Conservation (phyloP, 2,113 vertebrate species). For the Hyperopisus bebe region DNA sequence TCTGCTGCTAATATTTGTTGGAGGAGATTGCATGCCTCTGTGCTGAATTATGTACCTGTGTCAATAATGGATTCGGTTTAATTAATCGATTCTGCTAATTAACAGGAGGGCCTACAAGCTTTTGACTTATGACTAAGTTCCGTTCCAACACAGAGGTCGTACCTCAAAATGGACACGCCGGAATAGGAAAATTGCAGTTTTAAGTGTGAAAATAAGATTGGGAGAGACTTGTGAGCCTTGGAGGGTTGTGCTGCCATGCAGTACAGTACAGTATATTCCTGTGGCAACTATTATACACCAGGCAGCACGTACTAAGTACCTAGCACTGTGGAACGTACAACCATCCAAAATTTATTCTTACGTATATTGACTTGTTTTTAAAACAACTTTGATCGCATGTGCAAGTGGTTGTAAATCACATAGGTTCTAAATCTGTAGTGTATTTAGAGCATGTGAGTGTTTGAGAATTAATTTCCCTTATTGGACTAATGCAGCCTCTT, state of each 20-base stretch:
- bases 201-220: neutral
- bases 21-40: neutral
- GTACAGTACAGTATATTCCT: neutral
- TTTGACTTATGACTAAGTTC: neutral
- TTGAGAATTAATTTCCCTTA: neutral
- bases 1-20: neutral
- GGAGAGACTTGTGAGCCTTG: neutral
- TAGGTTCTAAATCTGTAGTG: neutral
- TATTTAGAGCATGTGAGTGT: neutral
- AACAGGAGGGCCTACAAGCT: neutral
- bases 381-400: neutral
- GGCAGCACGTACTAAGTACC: neutral
- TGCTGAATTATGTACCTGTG: neutral
- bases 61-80: neutral
- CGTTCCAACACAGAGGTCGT: neutral
- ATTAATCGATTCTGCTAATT: neutral
- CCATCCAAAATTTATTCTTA: neutral
- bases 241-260: neutral
- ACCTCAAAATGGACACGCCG: neutral
- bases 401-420: neutral
- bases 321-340: neutral
- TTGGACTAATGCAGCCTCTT: neutral
- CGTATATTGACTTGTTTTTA: neutral
- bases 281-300: neutral
- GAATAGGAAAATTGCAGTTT: neutral